Conservation (phyloP, 2,797 vertebrate species). For the Chaetophractus vellerosus region DNA sequence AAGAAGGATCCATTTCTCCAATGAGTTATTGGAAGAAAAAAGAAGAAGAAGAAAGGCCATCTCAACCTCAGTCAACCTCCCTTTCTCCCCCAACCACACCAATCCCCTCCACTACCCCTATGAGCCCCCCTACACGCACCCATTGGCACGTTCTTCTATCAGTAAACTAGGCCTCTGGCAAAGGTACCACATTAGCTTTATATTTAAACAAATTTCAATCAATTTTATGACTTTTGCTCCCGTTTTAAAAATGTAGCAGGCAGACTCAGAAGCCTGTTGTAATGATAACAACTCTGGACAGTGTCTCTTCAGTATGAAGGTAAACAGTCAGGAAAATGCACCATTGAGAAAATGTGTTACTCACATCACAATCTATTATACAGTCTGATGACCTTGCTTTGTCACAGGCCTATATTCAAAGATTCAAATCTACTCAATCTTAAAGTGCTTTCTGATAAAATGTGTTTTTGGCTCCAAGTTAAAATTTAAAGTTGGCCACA, state of each 20-base stretch:
- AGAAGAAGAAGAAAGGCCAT: not conserved
- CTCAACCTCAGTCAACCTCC: not conserved
- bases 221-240: not conserved
- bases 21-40: not conserved
- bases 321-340: not conserved
- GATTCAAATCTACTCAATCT: not conserved
- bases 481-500: constrained; percentile 39
- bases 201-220: not conserved
- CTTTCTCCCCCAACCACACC: not conserved
- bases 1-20: constrained; percentile 33
- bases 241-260: not conserved
- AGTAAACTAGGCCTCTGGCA: constrained; percentile 33
- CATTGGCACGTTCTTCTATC: not conserved
- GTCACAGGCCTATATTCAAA: constrained; percentile 25
- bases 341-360: not conserved
- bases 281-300: not conserved
- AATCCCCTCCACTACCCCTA: not conserved
- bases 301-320: not conserved
- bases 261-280: not conserved
- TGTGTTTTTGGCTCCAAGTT: not conserved
- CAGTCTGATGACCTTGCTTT: constrained; percentile 1
- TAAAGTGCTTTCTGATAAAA: constrained; percentile 39
- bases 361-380: not conserved
- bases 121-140: not conserved
- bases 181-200: not conserved